These are phyloP conservation scores for Triops cancriformis DNA, from an alignment of 1,140 invertebrate species.

Conservation along the genomic window DNA sequence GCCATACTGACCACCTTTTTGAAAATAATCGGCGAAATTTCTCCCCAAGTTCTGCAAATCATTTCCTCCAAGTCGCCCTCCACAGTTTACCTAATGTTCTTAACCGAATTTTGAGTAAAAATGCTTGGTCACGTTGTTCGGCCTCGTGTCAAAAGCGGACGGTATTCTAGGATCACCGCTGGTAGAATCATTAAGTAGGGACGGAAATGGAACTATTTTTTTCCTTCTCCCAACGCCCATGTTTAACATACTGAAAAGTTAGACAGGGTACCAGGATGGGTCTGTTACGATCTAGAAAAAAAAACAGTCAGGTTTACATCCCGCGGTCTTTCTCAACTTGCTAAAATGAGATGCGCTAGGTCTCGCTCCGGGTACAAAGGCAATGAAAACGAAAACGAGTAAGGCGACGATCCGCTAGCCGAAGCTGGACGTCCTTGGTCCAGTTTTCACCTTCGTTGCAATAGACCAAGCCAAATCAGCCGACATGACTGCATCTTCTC, in stretches of 20 bases:
- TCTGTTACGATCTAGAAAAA: background rate
- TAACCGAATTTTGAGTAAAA: too few species aligned
- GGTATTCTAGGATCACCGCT: too few species aligned
- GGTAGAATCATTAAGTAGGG: background rate
- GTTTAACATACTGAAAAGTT: background rate
- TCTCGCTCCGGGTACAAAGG: background rate
- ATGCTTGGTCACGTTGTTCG: too few species aligned
- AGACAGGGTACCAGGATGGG: background rate
- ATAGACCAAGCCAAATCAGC: background rate
- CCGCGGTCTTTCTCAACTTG: background rate
- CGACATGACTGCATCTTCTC: slow-evolving; percentile 14
- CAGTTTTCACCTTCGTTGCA: slow-evolving; percentile 21
- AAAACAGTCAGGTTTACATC: background rate
- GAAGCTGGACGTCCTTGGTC: slow-evolving; percentile 20
- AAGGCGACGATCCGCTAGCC: background rate
- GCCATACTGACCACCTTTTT: background rate
- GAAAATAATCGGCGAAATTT: too few species aligned
- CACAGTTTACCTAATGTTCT: too few species aligned
- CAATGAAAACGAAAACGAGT: slow-evolving; percentile 1
- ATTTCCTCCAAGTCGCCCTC: too few species aligned
- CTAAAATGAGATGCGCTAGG: background rate
- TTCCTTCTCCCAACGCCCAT: background rate
- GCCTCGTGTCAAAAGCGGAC: too few species aligned
- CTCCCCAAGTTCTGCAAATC: too few species aligned
- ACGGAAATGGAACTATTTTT: background rate